Percentiles rank a stretch among this genome's conserved stretches.
Evolutionary conservation across 2,888 invertebrate genomes (phyloP).

Genomic region (Stictocephala bisonia): DNA sequence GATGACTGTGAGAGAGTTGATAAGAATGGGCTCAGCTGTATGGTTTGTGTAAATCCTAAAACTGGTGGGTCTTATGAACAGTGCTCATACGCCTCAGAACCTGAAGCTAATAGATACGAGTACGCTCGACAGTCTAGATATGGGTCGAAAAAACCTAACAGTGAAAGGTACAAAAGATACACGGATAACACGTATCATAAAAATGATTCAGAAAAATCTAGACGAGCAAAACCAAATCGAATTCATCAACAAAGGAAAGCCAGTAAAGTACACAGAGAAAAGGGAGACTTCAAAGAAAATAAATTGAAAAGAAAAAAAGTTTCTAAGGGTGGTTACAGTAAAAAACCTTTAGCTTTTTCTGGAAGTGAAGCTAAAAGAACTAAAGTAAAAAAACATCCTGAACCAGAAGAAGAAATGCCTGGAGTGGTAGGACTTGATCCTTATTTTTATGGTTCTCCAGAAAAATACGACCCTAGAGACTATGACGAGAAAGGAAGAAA

Average conservation of each 20-base stretch:
- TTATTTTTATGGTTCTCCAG: slow-evolving; percentile 45
- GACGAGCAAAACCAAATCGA: slow-evolving; percentile 15
- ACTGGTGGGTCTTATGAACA: slow-evolving; percentile 82
- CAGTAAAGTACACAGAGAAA: slow-evolving; percentile 9
- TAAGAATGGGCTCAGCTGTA: slow-evolving; percentile 67
- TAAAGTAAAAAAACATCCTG: slow-evolving; percentile 1
- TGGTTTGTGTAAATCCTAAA: slow-evolving; percentile 78
- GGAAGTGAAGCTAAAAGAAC: neutral
- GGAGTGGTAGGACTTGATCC: slow-evolving; percentile 49
- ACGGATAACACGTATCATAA: neutral
- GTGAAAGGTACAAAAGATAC: slow-evolving; percentile 22
- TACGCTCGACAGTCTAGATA: slow-evolving; percentile 60
- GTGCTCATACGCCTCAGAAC: slow-evolving; percentile 81
- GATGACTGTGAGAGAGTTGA: slow-evolving; percentile 62
- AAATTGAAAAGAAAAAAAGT: slow-evolving; percentile 39
- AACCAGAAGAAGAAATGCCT: slow-evolving; percentile 27
- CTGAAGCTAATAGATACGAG: slow-evolving; percentile 72
- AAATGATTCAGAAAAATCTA: slow-evolving; percentile 37
- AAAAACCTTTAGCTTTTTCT: slow-evolving; percentile 26
- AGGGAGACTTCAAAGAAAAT: slow-evolving; percentile 14
- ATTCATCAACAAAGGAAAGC: neutral
- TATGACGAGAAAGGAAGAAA: slow-evolving; percentile 34
- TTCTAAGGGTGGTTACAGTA: neutral
- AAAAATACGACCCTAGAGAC: slow-evolving; percentile 29
- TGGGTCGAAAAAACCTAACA: slow-evolving; percentile 50